Conservation (phyloP, 1,140 invertebrate genomes). For the Rhagoletis pomonella region DNA sequence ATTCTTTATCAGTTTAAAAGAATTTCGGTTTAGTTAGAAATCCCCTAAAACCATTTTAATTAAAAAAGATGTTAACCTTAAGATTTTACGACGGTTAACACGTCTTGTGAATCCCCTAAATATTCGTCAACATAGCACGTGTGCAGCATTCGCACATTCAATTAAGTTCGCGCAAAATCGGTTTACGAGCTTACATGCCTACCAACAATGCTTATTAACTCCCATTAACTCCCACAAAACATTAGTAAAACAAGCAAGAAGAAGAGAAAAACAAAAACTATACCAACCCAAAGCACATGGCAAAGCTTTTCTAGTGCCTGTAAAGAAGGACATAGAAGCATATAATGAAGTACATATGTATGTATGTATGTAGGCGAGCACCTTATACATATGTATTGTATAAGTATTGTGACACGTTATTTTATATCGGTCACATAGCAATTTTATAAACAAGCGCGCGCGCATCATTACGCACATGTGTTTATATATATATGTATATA, state of each 20-base stretch:
- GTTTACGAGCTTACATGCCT: not conserved
- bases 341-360: not conserved
- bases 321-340: not conserved
- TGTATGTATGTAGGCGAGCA: not conserved
- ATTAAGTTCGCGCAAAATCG: no score
- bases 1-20: no score
- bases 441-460: slow-evolving; percentile 43
- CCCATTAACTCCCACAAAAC: not conserved
- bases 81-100: no score
- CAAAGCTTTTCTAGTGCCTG: not conserved
- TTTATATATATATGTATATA: slow-evolving; percentile 56
- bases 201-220: not conserved
- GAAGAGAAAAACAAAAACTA: no score
- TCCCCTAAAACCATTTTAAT: no score
- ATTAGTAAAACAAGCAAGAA: no score
- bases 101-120: no score
- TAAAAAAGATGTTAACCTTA: no score
- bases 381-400: not conserved
- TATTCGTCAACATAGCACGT: no score
- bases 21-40: no score
- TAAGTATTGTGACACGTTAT: not conserved
- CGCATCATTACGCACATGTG: slow-evolving; percentile 34
- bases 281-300: not conserved
- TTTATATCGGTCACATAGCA: slow-evolving; percentile 37
- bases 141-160: no score